Evolutionary conservation across 2,888 invertebrate species (phyloP), one percentile per base, ranked within the genome.

Genomic region (Eupithecia inturbata): DNA sequence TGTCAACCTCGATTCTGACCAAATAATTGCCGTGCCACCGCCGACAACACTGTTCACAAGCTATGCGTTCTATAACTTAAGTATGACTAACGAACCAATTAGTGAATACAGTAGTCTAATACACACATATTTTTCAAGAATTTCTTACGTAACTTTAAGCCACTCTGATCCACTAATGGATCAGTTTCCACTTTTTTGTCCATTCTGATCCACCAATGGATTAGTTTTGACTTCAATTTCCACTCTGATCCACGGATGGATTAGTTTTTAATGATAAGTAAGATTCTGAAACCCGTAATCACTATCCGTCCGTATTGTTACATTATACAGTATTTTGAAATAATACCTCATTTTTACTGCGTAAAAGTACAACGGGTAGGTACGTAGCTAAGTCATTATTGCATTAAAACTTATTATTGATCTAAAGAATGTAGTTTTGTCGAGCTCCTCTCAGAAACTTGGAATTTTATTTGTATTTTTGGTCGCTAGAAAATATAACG

Each of bases 21-120:
- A 85, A 87, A 92, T 92, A 84, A 87, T 87, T 89, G 81, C 81
- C 91, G 90, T 91, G 89, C 90, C 87, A 75, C 78, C 79, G 79
- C 80, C 80, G 80, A 82, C 82, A 77, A 77, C 79, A 77, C 68
- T 81, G 79, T 80, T 78, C 74, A 73, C 80, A 77, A 79, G 77
- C 77, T 80, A 68, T 75, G 72, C 68, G 49, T 31, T 64, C 49
- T 49, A 28, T 67, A 68, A 68, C n/a, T n/a, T n/a, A n/a, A n/a
- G n/a, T n/a, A 70, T 72, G 36, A 45, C n/a, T 41, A 64, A 64
- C 12, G 63, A 67, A 70, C 53, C 19, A 33, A n/a, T 28, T 33
- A 31, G 67, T 31, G 28, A 53, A 22, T n/a, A n/a, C n/a, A n/a
- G n/a, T n/a, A n/a, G n/a, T n/a, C n/a, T n/a, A n/a, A 49, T 19